phyloP scores from a whole-genome alignment of 2,113 vertebrate species.

The Hypocryptadius cinnamomeus region DNA sequence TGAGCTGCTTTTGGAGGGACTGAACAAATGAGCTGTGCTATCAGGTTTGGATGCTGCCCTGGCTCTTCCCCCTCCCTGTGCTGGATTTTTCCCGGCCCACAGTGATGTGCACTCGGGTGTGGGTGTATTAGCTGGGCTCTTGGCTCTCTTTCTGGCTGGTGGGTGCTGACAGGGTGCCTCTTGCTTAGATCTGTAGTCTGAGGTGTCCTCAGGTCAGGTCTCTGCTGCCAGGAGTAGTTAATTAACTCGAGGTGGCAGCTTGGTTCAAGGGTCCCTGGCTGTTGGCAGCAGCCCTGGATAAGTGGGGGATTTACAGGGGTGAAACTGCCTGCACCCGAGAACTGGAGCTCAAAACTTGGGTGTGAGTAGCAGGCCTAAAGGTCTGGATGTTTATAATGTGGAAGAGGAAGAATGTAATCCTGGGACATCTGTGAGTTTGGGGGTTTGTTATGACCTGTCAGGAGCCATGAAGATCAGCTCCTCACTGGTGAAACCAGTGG shows the following conservation, averaged over 20 bases:
- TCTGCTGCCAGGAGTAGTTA: not conserved
- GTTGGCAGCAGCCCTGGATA: not conserved
- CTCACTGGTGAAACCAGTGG: not conserved
- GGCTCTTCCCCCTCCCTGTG: not conserved
- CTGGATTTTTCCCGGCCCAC: not conserved
- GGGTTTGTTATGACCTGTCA: not conserved
- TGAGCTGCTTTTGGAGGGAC: not conserved
- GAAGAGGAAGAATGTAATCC: not conserved
- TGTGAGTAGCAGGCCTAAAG: not conserved
- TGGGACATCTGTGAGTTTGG: not conserved
- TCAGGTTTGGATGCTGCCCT: not conserved
- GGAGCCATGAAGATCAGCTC: not conserved
- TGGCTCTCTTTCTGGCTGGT: not conserved
- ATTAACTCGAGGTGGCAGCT: not conserved
- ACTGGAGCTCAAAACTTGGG: not conserved
- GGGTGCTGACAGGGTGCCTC: not conserved
- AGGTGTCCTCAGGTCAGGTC: not conserved
- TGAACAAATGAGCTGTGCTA: not conserved
- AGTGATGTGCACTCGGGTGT: accelerated
- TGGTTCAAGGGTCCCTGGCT: not conserved
- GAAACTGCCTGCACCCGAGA: accelerated
- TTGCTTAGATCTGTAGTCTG: not conserved
- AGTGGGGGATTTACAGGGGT: not conserved
- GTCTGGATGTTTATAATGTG: not conserved
- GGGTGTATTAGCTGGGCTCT: not conserved